These are phyloP conservation scores for Agriopis marginaria DNA, from an alignment of 2,888 invertebrate species.

Conservation along the genomic window DNA sequence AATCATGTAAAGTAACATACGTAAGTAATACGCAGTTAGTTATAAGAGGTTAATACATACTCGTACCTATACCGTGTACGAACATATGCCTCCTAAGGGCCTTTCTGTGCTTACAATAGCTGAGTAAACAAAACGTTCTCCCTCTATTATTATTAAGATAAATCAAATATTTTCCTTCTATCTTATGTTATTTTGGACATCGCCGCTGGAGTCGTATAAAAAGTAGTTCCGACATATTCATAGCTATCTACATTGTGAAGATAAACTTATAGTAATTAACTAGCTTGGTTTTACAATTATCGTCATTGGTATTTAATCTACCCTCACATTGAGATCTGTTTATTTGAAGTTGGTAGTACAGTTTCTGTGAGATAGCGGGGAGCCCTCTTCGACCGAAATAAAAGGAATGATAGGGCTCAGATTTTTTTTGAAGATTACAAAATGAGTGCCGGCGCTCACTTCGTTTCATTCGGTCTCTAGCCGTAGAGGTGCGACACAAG, in stretches of 20 bases:
- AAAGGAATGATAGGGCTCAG: too few relatives aligned
- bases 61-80: background rate
- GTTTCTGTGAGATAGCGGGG: too few relatives aligned
- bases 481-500: too few relatives aligned
- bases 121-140: slow-evolving; percentile 38
- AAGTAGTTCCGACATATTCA: background rate
- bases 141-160: slow-evolving; percentile 43
- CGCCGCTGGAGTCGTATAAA: slow-evolving; percentile 7
- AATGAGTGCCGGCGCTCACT: too few relatives aligned
- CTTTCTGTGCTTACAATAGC: slow-evolving; percentile 40
- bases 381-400: too few relatives aligned
- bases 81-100: slow-evolving; percentile 37
- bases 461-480: too few relatives aligned
- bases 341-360: too few relatives aligned
- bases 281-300: too few relatives aligned
- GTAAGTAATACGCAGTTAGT: background rate
- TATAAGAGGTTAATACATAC: background rate
- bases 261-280: background rate
- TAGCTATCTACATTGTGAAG: background rate
- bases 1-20: background rate
- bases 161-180: slow-evolving; percentile 44
- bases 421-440: too few relatives aligned
- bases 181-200: slow-evolving; percentile 34
- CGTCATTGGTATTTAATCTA: too few relatives aligned
- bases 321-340: too few relatives aligned